Percentiles rank a stretch among this genome's conserved stretches.
These are phyloP conservation scores for Daktulosphaira vitifoliae DNA, from an alignment of 1,140 invertebrate species.

Conservation along the genomic window DNA sequence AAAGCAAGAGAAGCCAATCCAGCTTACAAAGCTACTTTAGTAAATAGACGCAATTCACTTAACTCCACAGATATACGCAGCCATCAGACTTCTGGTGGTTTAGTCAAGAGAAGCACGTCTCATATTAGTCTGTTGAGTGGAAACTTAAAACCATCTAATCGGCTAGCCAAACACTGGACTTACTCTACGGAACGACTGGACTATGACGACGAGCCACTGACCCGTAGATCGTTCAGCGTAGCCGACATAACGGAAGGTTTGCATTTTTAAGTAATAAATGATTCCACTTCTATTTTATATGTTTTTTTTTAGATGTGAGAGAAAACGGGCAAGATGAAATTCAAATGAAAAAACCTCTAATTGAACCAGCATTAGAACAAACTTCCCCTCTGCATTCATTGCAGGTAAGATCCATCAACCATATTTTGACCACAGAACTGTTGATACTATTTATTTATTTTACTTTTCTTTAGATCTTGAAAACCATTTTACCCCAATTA, in stretches of 20 bases:
- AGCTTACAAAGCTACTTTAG: slow-evolving; percentile 11
- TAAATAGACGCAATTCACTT: slow-evolving; percentile 36
- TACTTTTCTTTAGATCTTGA: slow-evolving; percentile 12
- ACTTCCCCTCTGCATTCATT: slow-evolving; percentile 14
- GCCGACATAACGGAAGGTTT: slow-evolving; percentile 24
- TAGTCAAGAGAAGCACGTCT: slow-evolving; percentile 37
- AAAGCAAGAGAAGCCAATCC: slow-evolving; percentile 33
- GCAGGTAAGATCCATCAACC: not conserved
- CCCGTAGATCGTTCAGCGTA: slow-evolving; percentile 19
- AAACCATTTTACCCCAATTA: slow-evolving; percentile 9
- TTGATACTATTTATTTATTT: too few species aligned
- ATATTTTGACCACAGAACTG: too few species aligned
- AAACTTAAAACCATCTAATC: slow-evolving; percentile 27
- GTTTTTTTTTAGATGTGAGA: slow-evolving; percentile 5
- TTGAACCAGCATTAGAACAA: slow-evolving; percentile 16
- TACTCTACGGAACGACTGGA: slow-evolving; percentile 19
- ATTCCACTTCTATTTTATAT: not conserved
- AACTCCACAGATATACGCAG: not conserved
- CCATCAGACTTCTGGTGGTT: not conserved
- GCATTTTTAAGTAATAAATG: not conserved
- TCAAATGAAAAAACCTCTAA: not conserved
- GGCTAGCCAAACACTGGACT: slow-evolving; percentile 18
- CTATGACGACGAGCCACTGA: not conserved
- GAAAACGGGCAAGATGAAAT: slow-evolving; percentile 7
- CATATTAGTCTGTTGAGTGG: slow-evolving; percentile 37